Conservation (phyloP, 1,140 invertebrate genomes). For the Aphis gossypii region DNA sequence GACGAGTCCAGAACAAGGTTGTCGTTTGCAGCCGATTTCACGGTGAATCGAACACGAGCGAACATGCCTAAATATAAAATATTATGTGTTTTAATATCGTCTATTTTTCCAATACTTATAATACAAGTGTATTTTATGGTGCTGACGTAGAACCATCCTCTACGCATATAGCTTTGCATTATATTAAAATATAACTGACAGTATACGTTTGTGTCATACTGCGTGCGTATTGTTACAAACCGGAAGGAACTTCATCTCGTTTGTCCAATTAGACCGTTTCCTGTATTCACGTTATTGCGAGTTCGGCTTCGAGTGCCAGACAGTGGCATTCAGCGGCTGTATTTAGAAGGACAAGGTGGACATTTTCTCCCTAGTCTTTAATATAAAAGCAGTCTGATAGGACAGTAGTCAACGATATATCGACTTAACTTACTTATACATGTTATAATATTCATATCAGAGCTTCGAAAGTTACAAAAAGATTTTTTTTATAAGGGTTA, state of each 20-base stretch:
- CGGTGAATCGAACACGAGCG: neutral
- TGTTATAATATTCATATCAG: neutral
- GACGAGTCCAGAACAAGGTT: neutral
- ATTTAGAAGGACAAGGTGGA: neutral
- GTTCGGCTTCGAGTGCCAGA: neutral
- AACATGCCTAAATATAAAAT: neutral
- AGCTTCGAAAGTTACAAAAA: neutral
- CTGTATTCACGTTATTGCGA: neutral
- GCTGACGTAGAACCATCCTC: neutral
- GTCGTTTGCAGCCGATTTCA: conserved; percentile 12
- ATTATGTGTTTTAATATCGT: neutral
- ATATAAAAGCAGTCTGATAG: neutral
- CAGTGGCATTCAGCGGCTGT: neutral
- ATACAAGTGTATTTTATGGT: neutral
- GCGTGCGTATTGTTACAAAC: neutral
- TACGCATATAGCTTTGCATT: neutral
- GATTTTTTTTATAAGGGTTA: neutral
- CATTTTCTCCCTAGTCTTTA: neutral
- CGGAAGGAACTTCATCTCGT: neutral
- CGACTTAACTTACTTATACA: neutral
- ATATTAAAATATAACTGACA: neutral
- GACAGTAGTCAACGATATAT: neutral
- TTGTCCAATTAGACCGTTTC: neutral
- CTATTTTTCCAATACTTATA: neutral
- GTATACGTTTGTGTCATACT: neutral